Base-by-base conservation (phyloP, 1,140 invertebrate species). In the Pseudobourletiella spinata region DNA sequence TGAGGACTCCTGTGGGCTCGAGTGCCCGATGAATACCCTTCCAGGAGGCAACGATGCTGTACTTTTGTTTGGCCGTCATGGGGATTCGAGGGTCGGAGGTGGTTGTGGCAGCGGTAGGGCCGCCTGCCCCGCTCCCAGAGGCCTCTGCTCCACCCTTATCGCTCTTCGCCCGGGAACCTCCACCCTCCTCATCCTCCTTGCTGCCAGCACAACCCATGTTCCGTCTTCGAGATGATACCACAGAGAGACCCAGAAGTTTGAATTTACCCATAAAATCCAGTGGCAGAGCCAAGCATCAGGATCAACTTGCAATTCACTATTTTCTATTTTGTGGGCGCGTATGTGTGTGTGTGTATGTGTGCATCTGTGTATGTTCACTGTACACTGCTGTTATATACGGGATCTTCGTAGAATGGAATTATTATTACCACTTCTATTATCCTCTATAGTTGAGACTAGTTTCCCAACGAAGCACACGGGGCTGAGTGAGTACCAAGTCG, bases 21-120 rank as follows among this genome's bases (percentile, higher is more conserved):
- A 92, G 87, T 1, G 88, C 88, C 66, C 89, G 81, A 46, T 84
- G 83, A 64, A 92, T 91, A 3, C 86, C 89, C 73, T 90, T 91
- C 90, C 90, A 94, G 15, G 87, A 90, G 1, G 89, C 88, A 35
- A 88, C 79, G 77, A 94, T 88, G 61, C 81, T 86, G 74, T 89
- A 92, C 74, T 87, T 90, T 78, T 94, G 89, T 72, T 85, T 85
- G 3, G 86, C 87, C 1, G 85, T 90, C 22, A 94, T 78, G 0
- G 89, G 89, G 61, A 92, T 79, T 39, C 88, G 75, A 1, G 87
- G 86, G 75, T 91, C 88, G 2, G 14, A 25, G 32, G 32, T 39
- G 8, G 32, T 11, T 22, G 18, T 20, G 14, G 83, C 20, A 48
- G 44, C 20, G 22, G 44, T 6, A 48, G 11, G 4, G 22, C 20